phyloP scores from a whole-genome alignment of 2,113 vertebrate species.

The Ornithorhynchus anatinus region DNA sequence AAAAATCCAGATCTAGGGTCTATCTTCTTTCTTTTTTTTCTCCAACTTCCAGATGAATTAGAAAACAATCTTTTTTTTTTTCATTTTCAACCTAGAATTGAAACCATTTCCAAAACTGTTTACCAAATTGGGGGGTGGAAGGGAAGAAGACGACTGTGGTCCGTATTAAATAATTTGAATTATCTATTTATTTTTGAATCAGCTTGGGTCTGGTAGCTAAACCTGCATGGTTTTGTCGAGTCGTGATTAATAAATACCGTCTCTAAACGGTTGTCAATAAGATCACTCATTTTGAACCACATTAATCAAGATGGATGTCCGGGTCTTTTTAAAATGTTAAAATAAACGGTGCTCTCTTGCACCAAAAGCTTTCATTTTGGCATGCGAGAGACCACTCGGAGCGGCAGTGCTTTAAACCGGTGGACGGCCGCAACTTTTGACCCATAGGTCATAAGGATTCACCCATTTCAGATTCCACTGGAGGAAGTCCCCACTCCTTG shows the following conservation, averaged over 20 bases:
- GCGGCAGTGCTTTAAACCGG: neutral
- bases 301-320: constrained; percentile 16
- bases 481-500: no score
- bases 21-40: neutral
- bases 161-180: neutral
- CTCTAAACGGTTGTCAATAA: constrained; percentile 14
- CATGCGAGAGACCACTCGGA: neutral
- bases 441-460: neutral
- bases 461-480: neutral
- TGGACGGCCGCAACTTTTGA: neutral
- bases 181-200: neutral
- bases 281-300: constrained; percentile 13
- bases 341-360: neutral
- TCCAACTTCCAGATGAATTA: no score
- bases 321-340: constrained; percentile 24
- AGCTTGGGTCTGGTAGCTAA: neutral
- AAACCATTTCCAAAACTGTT: neutral
- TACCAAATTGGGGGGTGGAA: neutral
- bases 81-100: constrained; percentile 5
- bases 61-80: no score
- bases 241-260: neutral
- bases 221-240: neutral
- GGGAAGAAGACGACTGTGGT: neutral
- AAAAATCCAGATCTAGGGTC: neutral
- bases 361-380: neutral